phyloP scores from a whole-genome alignment of 2,113 vertebrate genomes.

The Albula goreensis region DNA sequence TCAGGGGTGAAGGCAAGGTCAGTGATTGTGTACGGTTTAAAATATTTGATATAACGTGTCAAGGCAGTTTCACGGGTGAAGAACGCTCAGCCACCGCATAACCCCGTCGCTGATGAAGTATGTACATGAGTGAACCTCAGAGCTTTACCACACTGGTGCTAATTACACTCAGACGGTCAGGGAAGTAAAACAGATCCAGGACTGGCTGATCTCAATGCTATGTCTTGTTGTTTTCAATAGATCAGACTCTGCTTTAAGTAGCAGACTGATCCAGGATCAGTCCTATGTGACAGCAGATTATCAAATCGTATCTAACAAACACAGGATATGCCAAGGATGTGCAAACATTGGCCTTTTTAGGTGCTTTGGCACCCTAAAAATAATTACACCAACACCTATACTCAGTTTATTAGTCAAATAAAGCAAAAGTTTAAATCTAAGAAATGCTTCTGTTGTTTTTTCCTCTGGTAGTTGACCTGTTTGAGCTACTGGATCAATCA shows the following conservation, averaged over 20 bases:
- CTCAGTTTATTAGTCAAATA: too few relatives aligned
- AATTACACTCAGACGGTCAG: not conserved
- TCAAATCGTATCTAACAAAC: too few relatives aligned
- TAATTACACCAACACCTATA: too few relatives aligned
- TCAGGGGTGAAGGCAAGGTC: constrained; percentile 31
- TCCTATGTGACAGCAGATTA: not conserved
- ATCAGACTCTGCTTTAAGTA: not conserved
- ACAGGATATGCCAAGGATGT: too few relatives aligned
- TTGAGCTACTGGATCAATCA: too few relatives aligned
- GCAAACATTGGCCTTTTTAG: too few relatives aligned
- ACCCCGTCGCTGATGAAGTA: not conserved
- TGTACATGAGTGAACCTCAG: not conserved
- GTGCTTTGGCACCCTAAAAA: too few relatives aligned
- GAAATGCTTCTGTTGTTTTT: too few relatives aligned
- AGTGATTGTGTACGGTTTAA: constrained; percentile 36
- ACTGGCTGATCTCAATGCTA: too few relatives aligned
- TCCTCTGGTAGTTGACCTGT: too few relatives aligned
- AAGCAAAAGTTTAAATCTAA: too few relatives aligned
- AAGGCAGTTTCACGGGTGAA: constrained; percentile 14
- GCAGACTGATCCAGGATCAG: not conserved
- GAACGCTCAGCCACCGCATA: not conserved
- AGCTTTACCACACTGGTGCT: not conserved
- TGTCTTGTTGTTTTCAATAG: not conserved
- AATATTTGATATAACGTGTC: not conserved
- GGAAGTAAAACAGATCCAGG: too few relatives aligned